Percentiles rank a stretch among this genome's conserved stretches.
Conservation (phyloP, 2,888 invertebrate genomes). For the Aspidiotus rigidus region DNA sequence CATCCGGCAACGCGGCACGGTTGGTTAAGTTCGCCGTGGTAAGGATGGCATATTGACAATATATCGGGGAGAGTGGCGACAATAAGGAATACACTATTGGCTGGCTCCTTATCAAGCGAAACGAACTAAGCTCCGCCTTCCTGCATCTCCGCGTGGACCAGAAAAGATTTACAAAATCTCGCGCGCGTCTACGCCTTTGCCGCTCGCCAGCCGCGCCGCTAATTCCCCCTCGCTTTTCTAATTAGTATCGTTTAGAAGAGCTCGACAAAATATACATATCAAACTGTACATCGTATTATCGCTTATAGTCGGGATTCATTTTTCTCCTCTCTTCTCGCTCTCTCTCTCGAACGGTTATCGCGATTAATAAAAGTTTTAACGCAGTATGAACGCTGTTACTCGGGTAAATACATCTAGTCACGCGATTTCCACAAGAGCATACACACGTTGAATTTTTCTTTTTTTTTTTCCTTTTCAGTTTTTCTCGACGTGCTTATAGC, state of each 20-base stretch:
- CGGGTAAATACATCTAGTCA: conserved; percentile 19
- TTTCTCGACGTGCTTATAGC: background rate
- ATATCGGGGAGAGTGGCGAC: conserved; percentile 28
- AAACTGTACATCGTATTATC: conserved; percentile 14
- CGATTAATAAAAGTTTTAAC: conserved; percentile 31
- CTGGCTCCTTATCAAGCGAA: conserved; percentile 17
- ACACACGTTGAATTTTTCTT: conserved; percentile 16
- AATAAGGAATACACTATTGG: conserved; percentile 25
- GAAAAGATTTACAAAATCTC: conserved; percentile 24
- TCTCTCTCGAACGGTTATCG: conserved; percentile 19
- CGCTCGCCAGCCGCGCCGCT: conserved; percentile 12
- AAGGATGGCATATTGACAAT: conserved; percentile 32
- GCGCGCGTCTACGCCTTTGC: conserved; percentile 16
- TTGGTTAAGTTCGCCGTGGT: conserved; percentile 28
- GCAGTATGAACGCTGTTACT: conserved; percentile 9
- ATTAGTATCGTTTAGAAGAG: conserved; percentile 27
- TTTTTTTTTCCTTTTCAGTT: background rate
- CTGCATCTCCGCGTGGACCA: conserved; percentile 22
- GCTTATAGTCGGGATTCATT: background rate
- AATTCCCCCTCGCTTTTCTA: conserved; percentile 15
- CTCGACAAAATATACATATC: conserved; percentile 23
- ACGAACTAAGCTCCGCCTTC: conserved; percentile 22
- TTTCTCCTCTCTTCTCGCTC: conserved; percentile 1
- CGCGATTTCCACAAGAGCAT: conserved; percentile 20
- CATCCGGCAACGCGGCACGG: conserved; percentile 30